Conservation (phyloP, 2,888 invertebrate species). For the Pterostichus madidus region DNA sequence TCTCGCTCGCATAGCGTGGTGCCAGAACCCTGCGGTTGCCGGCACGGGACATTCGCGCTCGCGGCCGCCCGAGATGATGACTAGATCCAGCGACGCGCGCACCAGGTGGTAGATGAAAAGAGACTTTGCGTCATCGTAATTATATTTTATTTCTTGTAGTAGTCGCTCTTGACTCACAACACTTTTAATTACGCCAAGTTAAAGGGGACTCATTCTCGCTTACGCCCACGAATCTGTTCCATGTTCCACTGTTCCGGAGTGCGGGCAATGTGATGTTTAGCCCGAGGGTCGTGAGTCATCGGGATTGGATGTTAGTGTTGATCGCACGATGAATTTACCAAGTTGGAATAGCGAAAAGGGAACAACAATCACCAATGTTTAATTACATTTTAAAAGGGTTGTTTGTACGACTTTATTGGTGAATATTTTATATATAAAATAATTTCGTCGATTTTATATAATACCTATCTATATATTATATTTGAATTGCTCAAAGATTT, state of each 20-base stretch:
- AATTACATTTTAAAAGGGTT: not conserved
- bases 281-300: constrained; percentile 12
- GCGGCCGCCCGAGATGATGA: constrained; percentile 48
- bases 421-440: too few species aligned
- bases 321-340: not conserved
- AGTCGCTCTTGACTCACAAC: constrained; percentile 71
- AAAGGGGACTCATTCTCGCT: constrained; percentile 72
- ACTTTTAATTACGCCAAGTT: constrained; percentile 74
- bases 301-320: not conserved
- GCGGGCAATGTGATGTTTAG: not conserved
- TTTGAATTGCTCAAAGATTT: constrained; percentile 6
- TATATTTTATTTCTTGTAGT: constrained; percentile 73
- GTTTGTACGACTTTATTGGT: too few species aligned
- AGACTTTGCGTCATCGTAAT: constrained; percentile 74
- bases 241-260: constrained; percentile 11
- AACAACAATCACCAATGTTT: too few species aligned
- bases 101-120: constrained; percentile 75
- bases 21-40: constrained; percentile 33
- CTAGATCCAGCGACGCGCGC: constrained; percentile 69
- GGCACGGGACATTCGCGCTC: constrained; percentile 57
- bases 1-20: constrained; percentile 12
- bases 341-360: too few species aligned
- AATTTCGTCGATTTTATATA: too few species aligned
- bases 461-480: not conserved
- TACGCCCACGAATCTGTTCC: constrained; percentile 60